These are phyloP conservation scores for Rhinoderma darwinii DNA, from an alignment of 2,113 vertebrate species.

Conservation along the genomic window DNA sequence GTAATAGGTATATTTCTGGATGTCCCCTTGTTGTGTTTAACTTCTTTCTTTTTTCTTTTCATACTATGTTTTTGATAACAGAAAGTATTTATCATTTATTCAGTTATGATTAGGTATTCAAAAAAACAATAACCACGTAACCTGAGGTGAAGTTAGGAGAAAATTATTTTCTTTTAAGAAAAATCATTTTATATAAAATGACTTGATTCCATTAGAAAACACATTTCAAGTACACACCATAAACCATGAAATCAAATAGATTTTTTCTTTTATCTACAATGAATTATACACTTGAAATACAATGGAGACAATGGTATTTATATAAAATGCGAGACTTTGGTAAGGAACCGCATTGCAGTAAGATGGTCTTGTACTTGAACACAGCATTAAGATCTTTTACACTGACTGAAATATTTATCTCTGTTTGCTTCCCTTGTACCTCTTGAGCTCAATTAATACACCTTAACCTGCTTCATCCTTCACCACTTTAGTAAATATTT, in stretches of 20 bases:
- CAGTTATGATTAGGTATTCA: too few relatives aligned
- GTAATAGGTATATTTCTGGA: too few relatives aligned
- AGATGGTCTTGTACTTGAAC: conserved; percentile 26
- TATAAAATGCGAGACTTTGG: conserved; percentile 26
- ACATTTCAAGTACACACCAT: not conserved
- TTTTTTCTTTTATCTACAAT: conserved; percentile 16
- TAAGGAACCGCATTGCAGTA: not conserved
- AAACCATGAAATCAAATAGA: not conserved
- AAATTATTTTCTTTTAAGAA: too few relatives aligned
- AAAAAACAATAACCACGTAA: too few relatives aligned
- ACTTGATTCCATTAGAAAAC: not conserved
- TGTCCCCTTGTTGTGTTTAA: too few relatives aligned
- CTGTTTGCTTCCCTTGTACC: conserved; percentile 31
- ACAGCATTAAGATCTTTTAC: conserved; percentile 43
- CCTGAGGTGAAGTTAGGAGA: too few relatives aligned
- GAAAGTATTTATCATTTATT: too few relatives aligned
- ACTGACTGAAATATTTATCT: conserved; percentile 8
- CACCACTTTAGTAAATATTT: conserved; percentile 47
- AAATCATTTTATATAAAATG: not conserved
- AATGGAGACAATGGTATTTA: not conserved
- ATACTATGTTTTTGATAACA: too few relatives aligned
- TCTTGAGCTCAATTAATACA: conserved; percentile 46
- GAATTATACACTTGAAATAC: conserved; percentile 18
- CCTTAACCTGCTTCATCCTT: conserved; percentile 51
- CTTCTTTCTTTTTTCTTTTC: too few relatives aligned